Base-by-base conservation (phyloP, 1,140 invertebrate species). In the Drosophila quadrilineata region DNA sequence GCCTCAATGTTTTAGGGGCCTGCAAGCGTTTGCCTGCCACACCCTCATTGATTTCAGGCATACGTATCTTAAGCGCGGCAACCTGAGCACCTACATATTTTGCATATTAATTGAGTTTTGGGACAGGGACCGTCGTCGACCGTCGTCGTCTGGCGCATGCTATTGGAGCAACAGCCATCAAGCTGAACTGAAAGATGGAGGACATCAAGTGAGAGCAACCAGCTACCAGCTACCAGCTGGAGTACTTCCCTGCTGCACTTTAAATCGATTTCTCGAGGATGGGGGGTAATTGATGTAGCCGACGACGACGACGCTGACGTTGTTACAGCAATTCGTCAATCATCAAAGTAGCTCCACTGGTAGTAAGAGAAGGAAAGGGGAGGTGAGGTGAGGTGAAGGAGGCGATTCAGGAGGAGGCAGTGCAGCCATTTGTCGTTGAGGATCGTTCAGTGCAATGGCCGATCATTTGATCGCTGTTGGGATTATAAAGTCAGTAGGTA, bases 31-130 rank as follows among this genome's bases (percentile, higher is more conserved):
- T 60, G 63, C 38, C 62, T 84, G 76, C 73, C 76, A 84, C 76
- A 77, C 76, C 76, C 77, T 84, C 76, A 64, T 19, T 66, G 76
- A 82, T 82, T 82, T 84, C 64, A 70, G 76, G 77, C 76, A 80
- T n/a, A n/a, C n/a, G n/a, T n/a, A n/a, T 76, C 62, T 82, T 84
- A 59, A 46, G 31, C 12, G 16, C 28, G 24, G n/a, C n/a, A n/a
- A n/a, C n/a, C n/a, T n/a, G n/a, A n/a, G n/a, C n/a, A n/a, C n/a
- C n/a, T n/a, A n/a, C 74, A 60, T 63, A 85, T 68, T 85, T 85
- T 85, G 79, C 79, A 85, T 85, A 85, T 86, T 85, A 85, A 85
- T 85, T 85, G 74, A 50, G n/a, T n/a, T n/a, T n/a, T n/a, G n/a
- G n/a, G n/a, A n/a, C n/a, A n/a, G n/a, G n/a, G n/a, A n/a, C n/a